Evolutionary conservation across 2,113 vertebrate species (phyloP).

Genomic region (Mesembrinibis cayennensis): DNA sequence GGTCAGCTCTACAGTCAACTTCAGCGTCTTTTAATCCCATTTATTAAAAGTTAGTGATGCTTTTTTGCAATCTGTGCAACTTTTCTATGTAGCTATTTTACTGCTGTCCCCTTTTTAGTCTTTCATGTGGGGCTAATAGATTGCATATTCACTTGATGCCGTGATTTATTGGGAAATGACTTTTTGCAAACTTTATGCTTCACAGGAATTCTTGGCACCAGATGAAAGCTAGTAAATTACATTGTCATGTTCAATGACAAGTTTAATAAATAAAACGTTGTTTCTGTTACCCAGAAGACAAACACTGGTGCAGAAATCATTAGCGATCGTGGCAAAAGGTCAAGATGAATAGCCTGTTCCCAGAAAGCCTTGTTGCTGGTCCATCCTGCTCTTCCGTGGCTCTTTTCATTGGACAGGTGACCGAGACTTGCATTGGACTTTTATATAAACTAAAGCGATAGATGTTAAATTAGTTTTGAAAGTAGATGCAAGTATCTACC

Average conservation of each 20-base stretch:
- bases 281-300: conserved; percentile 56
- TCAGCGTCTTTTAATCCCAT: background rate
- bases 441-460: background rate
- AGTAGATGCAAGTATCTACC: background rate
- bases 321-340: conserved; percentile 13
- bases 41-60: background rate
- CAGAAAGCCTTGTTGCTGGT: background rate
- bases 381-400: background rate
- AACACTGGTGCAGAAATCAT: conserved; percentile 3
- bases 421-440: accelerated
- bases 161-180: background rate
- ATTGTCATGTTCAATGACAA: conserved; percentile 61
- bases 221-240: conserved; percentile 63
- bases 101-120: background rate
- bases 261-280: conserved; percentile 63
- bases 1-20: background rate
- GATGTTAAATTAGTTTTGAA: background rate
- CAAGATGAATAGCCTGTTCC: background rate
- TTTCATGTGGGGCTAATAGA: background rate
- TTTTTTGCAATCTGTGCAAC: background rate
- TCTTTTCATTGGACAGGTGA: background rate
- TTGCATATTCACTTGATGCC: background rate
- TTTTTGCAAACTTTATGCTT: conserved; percentile 42
- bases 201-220: conserved; percentile 36
- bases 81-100: background rate